Evolutionary conservation across 2,113 vertebrate genomes (phyloP).

Genomic region (Spilogale gracilis): DNA sequence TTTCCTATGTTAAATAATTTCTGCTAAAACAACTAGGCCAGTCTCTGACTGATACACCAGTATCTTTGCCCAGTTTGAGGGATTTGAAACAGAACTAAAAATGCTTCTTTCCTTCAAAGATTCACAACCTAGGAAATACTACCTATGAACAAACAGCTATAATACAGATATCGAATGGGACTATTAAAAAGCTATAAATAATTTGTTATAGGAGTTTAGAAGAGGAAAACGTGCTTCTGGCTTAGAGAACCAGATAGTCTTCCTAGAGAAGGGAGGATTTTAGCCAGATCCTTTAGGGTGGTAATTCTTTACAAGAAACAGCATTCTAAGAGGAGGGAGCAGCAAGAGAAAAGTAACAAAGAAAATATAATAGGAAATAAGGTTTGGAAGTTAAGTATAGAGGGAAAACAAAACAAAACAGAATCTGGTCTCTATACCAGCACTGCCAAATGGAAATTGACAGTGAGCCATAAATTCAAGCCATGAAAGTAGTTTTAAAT

Average conservation of each 20-base stretch:
- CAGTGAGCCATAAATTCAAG: not conserved
- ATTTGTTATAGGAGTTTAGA: not conserved
- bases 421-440: not conserved
- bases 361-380: not conserved
- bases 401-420: not conserved
- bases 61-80: not conserved
- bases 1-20: not conserved
- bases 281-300: not conserved
- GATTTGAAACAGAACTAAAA: slow-evolving; percentile 4
- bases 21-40: not conserved
- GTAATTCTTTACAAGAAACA: not conserved
- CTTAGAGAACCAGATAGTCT: not conserved
- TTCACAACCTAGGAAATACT: not conserved
- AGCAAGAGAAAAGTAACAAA: not conserved
- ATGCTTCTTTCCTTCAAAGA: not conserved
- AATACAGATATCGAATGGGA: not conserved
- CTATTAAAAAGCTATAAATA: not conserved
- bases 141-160: not conserved
- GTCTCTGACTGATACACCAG: not conserved
- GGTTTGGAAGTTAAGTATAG: not conserved
- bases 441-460: not conserved
- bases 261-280: not conserved
- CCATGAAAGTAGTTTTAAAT: slow-evolving; percentile 13
- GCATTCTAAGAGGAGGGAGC: not conserved
- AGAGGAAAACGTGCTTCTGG: not conserved